Evolutionary conservation across 2,888 invertebrate species (phyloP), one percentile per base, ranked within the genome.

Genomic region (Polyommatus iphigenia): DNA sequence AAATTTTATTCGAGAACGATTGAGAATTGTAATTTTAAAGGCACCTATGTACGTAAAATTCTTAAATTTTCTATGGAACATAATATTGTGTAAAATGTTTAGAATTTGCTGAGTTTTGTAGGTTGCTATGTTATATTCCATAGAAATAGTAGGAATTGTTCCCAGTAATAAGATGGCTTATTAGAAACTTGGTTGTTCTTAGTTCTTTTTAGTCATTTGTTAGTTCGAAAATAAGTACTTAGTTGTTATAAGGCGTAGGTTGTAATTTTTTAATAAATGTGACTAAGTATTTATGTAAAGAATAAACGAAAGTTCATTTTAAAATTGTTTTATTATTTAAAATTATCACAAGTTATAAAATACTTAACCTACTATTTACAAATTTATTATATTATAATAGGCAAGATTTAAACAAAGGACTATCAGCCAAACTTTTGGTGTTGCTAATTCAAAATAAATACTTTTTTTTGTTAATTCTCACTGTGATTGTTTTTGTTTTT

Each of bases 201-300:
- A 73, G 13, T 73, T 75, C 29, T 50, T 75, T 18, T 89, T 90
- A 91, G 91, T 91, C 92, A 91, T 87, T 89, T 87, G 87, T 89
- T 86, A 86, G 85, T 86, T 86, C 87, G 88, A 85, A 84, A 81
- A 85, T 81, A 81, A 81, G 82, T 83, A 91, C 90, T 91, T 91
- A 91, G 87, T 84, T 85, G 84, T 82, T 83, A 83, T 85, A 86
- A 86, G 86, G 85, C 86, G 85, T 88, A 89, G 87, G 85, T 84
- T 75, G 85, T 84, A 87, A 83, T 84, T 83, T 82, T 83, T 82
- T 85, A 87, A 86, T 83, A 80, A 81, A 80, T 80, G 85, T 85
- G 82, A 84, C 88, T 89, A 88, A 91, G 88, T 91, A 92, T 92
- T 92, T 92, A 92, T 93, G 91, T 91, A 85, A 78, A 91, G 88